phyloP scores from a whole-genome alignment of 2,113 vertebrate species.

The Solea solea region DNA sequence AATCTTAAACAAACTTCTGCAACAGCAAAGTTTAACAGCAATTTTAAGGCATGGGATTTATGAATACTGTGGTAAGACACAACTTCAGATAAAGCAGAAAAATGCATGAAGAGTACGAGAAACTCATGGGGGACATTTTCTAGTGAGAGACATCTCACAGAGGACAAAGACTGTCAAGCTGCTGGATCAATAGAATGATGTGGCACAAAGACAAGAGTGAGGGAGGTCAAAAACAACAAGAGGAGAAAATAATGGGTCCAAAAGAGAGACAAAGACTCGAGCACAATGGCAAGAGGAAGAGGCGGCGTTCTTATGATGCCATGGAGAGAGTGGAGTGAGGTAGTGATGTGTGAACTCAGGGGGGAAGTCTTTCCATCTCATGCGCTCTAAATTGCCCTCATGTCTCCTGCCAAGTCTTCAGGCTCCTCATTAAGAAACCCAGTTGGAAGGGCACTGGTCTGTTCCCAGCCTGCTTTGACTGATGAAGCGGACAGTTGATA shows the following conservation, averaged over 20 bases:
- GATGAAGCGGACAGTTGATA: no score
- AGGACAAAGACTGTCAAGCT: constrained; percentile 21
- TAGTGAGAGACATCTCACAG: constrained; percentile 28
- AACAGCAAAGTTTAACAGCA: background rate
- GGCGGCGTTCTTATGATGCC: constrained; percentile 16
- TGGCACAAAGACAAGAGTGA: constrained; percentile 9
- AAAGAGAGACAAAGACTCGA: constrained; percentile 18
- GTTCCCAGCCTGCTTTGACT: constrained; percentile 36
- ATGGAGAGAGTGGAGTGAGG: constrained; percentile 11
- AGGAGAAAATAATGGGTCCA: constrained; percentile 33
- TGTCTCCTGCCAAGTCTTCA: constrained; percentile 62
- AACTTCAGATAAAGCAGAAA: background rate
- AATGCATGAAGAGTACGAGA: background rate
- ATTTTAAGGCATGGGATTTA: background rate
- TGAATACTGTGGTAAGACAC: background rate
- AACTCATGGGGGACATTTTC: constrained; percentile 46
- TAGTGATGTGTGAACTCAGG: constrained; percentile 41
- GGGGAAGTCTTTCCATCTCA: constrained; percentile 54
- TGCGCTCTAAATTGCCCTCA: constrained; percentile 54
- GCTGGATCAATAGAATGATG: constrained; percentile 42
- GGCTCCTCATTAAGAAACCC: constrained; percentile 67
- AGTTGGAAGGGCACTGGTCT: constrained; percentile 43
- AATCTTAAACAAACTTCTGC: background rate
- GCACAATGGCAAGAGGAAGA: constrained; percentile 5
- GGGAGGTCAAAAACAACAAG: constrained; percentile 18